These are phyloP conservation scores for Channa maculata DNA, from an alignment of 2,113 vertebrate species.

Conservation along the genomic window DNA sequence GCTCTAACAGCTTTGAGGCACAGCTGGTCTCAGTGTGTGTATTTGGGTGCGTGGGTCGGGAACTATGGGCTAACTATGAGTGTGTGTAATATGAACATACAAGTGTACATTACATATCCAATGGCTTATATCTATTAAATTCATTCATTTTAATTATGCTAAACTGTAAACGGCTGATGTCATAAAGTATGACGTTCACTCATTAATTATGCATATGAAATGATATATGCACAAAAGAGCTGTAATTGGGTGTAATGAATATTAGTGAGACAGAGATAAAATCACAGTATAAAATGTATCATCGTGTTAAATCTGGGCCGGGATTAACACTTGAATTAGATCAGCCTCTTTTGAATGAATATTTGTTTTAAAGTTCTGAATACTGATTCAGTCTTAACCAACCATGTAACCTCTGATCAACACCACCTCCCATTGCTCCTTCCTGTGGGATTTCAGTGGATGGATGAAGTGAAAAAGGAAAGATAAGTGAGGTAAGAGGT, in stretches of 20 bases:
- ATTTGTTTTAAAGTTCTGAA: constrained; percentile 28
- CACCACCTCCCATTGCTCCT: not conserved
- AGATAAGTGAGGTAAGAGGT: constrained; percentile 32
- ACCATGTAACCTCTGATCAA: constrained; percentile 1
- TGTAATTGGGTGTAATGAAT: constrained; percentile 14
- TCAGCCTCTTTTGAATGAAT: not conserved
- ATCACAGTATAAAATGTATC: constrained; percentile 7
- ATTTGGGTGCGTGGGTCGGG: constrained; percentile 14
- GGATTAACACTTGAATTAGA: too few species aligned
- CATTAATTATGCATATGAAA: constrained; percentile 28
- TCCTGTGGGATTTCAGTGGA: constrained; percentile 21
- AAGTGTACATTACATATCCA: constrained; percentile 18
- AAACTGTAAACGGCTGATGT: constrained; percentile 19
- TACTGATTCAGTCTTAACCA: not conserved
- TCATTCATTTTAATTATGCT: not conserved
- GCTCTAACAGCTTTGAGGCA: constrained; percentile 65
- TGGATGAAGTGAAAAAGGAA: constrained; percentile 9
- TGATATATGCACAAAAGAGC: not conserved
- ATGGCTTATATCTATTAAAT: constrained; percentile 5
- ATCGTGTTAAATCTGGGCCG: not conserved
- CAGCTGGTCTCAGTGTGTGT: constrained; percentile 64
- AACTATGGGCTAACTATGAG: not conserved
- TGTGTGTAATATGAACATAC: constrained; percentile 2
- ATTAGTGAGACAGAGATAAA: constrained; percentile 14
- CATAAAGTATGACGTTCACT: not conserved